Base-by-base conservation (phyloP, 2,888 invertebrate species). In the Ochropleura leucogaster region DNA sequence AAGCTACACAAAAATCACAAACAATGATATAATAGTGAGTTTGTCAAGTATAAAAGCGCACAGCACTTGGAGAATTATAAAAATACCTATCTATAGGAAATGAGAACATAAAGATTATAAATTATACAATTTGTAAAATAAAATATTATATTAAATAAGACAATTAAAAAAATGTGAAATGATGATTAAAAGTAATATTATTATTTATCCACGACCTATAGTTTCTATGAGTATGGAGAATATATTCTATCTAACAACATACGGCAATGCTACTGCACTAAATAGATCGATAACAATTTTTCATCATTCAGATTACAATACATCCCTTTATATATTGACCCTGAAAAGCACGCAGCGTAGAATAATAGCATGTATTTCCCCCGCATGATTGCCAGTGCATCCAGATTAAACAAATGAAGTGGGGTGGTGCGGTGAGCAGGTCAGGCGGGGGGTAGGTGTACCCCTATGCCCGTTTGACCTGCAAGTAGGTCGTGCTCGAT, bases 401-500 rank as follows among this genome's bases (percentile, higher is more conserved):
- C 60, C 51, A 51, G 73, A 83, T 83, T 79, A 67, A 80, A 66
- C 59, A 63, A 71, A 74, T 79, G 68, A 80, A 82, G 40, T 59
- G 68, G 72, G 64, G 64, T 60, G 69, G 72, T 53, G 57, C 30
- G 53, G 55, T 16, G 74, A 72, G 55, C 40, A 53, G 63, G 82
- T 77, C 79, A 71, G 74, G 72, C 74, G 55, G 65, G 74, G 74
- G 63, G 74, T 72, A 51, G 66, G 62, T 80, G 70, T 74, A 72
- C 83, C 83, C 82, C 70, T 68, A 85, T 83, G 87, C 84, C 77
- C 74, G 87, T 88, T 84, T 93, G 95, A 95, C 94, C 95, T 93
- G 93, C 90, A 95, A 94, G 90, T 95, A 93, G 95, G 95, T 94
- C 95, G 90, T 87, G 86, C 76, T 77, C 93, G 92, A 95, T 95